Evolutionary conservation across 2,797 vertebrate genomes (phyloP), one percentile per base, ranked within the genome.

Genomic region (Emydoidea blandingii): DNA sequence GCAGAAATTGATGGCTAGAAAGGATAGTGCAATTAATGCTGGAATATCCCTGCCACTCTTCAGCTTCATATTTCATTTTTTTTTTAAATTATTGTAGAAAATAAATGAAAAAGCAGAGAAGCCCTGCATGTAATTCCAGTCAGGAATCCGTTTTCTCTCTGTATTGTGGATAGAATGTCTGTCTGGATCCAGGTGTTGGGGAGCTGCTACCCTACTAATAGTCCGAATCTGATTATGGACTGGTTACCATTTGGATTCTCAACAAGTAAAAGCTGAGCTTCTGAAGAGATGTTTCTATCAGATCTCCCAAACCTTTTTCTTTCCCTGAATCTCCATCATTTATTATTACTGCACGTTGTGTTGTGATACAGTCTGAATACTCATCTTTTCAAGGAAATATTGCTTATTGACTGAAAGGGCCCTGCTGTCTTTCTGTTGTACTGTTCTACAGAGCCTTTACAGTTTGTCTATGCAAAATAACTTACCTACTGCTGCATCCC

Each of bases 1-100:
- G 86, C 81, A 76, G 74, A 81, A 47, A 68, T 11, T n/a, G 27
- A 25, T 8, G 79, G 59, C 27, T 83, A 68, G 29, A 83, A 93
- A 81, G 83, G 53, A 47, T 76, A 92, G 84, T 89, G 91, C 81
- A 90, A 59, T 11, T 78, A 78, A 9, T 65, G 56, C 15, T 80
- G 93, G 85, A 6, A 44, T 86, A 83, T 34, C 4, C 8, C 31
- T 89, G 21, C 88, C 44, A 76, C 27, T 74, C 83, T 96, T 72
- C 91, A 94, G 56, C 16, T 80, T 95, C 25, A 0, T 87, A 92
- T 90, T 93, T 95, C 86, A 88, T 95, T 94, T 81, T 47, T 41
- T 80, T 49, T 47, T n/a, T 47, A 85, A 85, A 16, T 49, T 15
- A 3, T 2, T 80, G 83, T 87, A 62, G 59, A 62, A 62, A 62